These are phyloP conservation scores for Hylia prasina DNA, from an alignment of 2,113 vertebrate species.

Conservation along the genomic window DNA sequence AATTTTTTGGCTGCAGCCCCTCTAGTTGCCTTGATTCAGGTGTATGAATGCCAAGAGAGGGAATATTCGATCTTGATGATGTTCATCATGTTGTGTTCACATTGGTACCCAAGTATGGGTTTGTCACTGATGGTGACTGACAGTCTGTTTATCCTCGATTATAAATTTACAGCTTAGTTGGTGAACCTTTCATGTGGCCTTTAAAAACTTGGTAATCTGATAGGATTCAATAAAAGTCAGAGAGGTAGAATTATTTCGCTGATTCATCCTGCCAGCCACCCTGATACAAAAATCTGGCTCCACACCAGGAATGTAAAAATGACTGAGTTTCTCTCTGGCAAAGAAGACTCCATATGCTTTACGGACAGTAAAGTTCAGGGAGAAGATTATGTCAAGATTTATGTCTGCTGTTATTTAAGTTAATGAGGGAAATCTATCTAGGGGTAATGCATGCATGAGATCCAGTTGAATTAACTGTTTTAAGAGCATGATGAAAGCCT, in stretches of 20 bases:
- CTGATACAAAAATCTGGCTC: background rate
- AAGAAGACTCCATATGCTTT: constrained; percentile 35
- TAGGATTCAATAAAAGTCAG: background rate
- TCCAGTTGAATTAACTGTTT: constrained; percentile 26
- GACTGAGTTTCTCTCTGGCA: background rate
- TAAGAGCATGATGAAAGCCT: background rate
- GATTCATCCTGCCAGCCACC: background rate
- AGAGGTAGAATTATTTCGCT: background rate
- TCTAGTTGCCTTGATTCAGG: background rate
- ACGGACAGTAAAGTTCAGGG: constrained; percentile 42
- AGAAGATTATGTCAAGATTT: constrained; percentile 56
- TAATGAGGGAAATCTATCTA: constrained; percentile 51
- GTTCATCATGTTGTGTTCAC: fast-evolving
- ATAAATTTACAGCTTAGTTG: background rate
- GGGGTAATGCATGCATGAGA: background rate
- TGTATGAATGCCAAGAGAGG: background rate
- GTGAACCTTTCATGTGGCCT: background rate
- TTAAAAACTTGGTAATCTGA: background rate
- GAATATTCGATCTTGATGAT: background rate
- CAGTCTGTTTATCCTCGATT: background rate
- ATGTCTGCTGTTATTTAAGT: constrained; percentile 39
- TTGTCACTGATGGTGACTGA: background rate
- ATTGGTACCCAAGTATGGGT: background rate
- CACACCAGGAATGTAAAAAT: constrained; percentile 6
- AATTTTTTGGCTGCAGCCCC: background rate